Base-by-base conservation (phyloP, 2,888 invertebrate genomes). In the Uloborus plumipes region DNA sequence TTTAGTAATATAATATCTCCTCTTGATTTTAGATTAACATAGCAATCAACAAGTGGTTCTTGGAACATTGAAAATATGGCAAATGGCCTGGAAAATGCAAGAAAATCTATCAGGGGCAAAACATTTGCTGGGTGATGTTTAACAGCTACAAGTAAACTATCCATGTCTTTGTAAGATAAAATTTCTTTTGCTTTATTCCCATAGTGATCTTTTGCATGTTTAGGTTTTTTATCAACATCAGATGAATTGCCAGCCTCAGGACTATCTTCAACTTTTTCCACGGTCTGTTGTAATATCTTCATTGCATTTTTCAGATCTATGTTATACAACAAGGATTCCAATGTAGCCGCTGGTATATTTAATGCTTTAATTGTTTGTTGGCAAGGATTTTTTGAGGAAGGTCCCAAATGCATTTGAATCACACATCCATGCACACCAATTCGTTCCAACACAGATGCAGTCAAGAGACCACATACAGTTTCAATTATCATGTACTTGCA, bases 51-150 rank as follows among this genome's bases (percentile, higher is more conserved):
- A 55, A 99, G 90, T 0, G 96, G 94, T 91, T 91, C 88, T 74
- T 88, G 92, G 87, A 93, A 92, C 85, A 91, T 91, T 87, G 93
- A 94, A 89, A 94, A 98, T 49, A 98, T 92, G 0, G 95, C 95
- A 88, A 98, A 92, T 16, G 95, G 95, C 86, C 96, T 91, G 0
- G 96, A 95, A 2, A 93, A 92, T 85, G 93, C 93, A 0, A 98
- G 89, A 89, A 94, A 95, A n/a, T 92, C 91, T 47, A 95, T 87
- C 26, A 98, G 90, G 67, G 93, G 92, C 86, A 93, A 92, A 31
- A 95, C 91, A 86, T 93, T 94, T 13, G 92, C 89, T 0, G 98
- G 97, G 90, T 98, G 95, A 88, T 96, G 96, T 89, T 94, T 95
- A 76, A 94, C 92, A 1, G 93, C 93, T 84, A 98, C 92, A 20